Evolutionary conservation across 2,797 vertebrate genomes (phyloP).

Genomic region (Somateria mollissima): DNA sequence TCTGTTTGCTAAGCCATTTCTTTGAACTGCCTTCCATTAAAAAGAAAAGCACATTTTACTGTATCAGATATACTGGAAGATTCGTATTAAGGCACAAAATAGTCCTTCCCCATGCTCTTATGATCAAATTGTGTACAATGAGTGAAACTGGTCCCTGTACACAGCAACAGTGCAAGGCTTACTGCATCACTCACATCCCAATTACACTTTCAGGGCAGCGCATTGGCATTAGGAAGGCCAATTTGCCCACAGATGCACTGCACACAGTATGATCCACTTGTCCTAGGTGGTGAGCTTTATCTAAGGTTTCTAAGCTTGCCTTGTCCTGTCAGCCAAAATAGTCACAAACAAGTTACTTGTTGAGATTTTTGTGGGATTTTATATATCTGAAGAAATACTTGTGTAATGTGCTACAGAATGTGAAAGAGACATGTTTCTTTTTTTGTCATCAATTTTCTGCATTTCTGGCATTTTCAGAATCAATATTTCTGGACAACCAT

Average conservation of each 20-base stretch:
- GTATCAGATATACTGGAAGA: background rate
- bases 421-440: background rate
- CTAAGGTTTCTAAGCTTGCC: background rate
- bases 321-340: background rate
- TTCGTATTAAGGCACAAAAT: background rate
- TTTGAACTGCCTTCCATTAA: background rate
- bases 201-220: background rate
- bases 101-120: background rate
- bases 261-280: background rate
- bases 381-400: background rate
- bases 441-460: background rate
- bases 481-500: accelerated
- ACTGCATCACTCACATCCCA: background rate
- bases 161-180: background rate
- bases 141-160: background rate
- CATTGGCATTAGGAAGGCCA: background rate
- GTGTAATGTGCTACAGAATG: background rate
- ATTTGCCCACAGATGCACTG: background rate
- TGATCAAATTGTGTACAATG: background rate
- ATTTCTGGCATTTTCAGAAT: background rate
- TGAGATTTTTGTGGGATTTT: background rate
- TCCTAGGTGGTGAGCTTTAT: background rate
- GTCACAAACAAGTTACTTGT: background rate
- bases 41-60: background rate
- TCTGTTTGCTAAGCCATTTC: background rate